These are phyloP conservation scores for Drosophila gunungcola DNA, from an alignment of 1,140 invertebrate genomes.

Conservation along the genomic window DNA sequence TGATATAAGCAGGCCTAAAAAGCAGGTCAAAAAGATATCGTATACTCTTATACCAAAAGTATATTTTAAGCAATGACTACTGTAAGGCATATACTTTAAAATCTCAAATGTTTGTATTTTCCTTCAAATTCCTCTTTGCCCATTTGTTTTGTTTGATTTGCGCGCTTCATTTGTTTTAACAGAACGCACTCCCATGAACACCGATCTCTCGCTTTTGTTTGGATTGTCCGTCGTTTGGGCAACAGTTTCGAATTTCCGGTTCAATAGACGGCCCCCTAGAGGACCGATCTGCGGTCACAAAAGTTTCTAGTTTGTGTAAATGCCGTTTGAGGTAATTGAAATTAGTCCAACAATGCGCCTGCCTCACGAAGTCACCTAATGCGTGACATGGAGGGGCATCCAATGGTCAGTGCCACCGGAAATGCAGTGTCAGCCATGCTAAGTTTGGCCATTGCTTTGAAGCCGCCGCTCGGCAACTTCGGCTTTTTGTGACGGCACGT, in stretches of 20 bases:
- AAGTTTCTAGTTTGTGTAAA: slow-evolving; percentile 64
- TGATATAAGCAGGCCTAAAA: too few relatives aligned
- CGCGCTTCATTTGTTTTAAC: slow-evolving; percentile 67
- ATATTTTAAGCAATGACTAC: neutral
- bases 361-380: slow-evolving; percentile 38
- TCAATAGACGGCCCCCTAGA: slow-evolving; percentile 51
- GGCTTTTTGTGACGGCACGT: slow-evolving; percentile 60
- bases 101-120: slow-evolving; percentile 20
- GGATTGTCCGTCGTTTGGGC: slow-evolving; percentile 23
- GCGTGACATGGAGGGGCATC: neutral
- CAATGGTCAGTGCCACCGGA: slow-evolving; percentile 40
- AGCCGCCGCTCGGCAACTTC: slow-evolving; percentile 32
- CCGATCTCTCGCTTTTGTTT: slow-evolving; percentile 24
- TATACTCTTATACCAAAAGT: neutral
- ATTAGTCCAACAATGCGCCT: slow-evolving; percentile 62
- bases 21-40: neutral
- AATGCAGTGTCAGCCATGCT: slow-evolving; percentile 65
- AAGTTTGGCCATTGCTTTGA: slow-evolving; percentile 49
- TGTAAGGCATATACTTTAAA: slow-evolving; percentile 12
- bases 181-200: slow-evolving; percentile 43
- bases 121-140: slow-evolving; percentile 26
- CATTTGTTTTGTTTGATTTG: slow-evolving; percentile 61
- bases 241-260: slow-evolving; percentile 65
- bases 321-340: slow-evolving; percentile 65
- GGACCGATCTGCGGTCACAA: slow-evolving; percentile 47